Evolutionary conservation across 2,113 vertebrate species (phyloP), one percentile per base, ranked within the genome.

Genomic region (Gasterosteus nipponicus): DNA sequence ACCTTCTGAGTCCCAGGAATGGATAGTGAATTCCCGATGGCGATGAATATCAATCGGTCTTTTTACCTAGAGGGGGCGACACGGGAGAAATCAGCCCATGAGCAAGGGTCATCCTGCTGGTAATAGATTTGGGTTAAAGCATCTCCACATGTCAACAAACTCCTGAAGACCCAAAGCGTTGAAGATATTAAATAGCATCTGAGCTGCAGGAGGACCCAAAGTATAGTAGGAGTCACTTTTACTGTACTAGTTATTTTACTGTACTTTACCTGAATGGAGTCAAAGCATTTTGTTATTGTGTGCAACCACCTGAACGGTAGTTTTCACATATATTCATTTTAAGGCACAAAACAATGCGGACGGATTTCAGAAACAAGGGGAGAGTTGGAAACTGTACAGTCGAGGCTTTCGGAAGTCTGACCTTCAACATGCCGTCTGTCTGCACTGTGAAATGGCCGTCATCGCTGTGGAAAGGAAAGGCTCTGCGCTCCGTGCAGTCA

Each of bases 401-500:
- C 0, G 14, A 66, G 2, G 16, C 3, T 15, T 5, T 44, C 22
- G 2, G 2, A 74, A 18, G 4, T 60, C 61, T 91, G 44, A 94
- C 76, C 46, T 26, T 80, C 26, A 95, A 26, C 0, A 51, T 16
- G 0, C 92, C 93, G n/a, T 93, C 86, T 1, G 57, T 31, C 5
- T 82, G 66, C 2, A 94, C 83, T 3, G 7, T 2, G 82, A 95
- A 92, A 15, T 80, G 83, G 1, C 9, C 61, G 80, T 93, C 84
- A 8, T 63, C 63, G 0, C 77, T 83, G 3, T 6, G 19, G 38
- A 92, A 91, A 3, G 35, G 1, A 14, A 85, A 78, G 6, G 26
- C 49, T 0, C 11, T 68, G 18, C 69, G 90, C 19, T 63, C 80
- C 3, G 80, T 81, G 57, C 93, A 94, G 82, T 89, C 88, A 10